Conservation (phyloP, 2,113 vertebrate species). For the Mirounga angustirostris region DNA sequence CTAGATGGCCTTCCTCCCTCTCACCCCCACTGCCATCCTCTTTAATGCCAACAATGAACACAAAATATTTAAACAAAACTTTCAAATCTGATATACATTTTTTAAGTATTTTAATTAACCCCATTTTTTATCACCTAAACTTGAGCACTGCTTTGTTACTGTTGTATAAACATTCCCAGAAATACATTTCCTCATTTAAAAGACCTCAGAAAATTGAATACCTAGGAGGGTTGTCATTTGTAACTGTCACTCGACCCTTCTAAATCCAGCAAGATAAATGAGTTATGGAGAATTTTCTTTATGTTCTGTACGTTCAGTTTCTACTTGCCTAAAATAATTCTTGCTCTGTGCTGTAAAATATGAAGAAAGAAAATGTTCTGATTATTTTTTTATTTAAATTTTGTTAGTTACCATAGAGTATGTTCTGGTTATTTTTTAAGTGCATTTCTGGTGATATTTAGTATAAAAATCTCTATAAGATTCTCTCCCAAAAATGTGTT, state of each 20-base stretch:
- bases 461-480: not conserved
- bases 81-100: conserved; percentile 28
- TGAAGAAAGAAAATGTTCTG: not conserved
- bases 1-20: not conserved
- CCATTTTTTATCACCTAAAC: not conserved
- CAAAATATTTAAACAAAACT: conserved; percentile 18
- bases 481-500: not conserved
- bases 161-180: not conserved
- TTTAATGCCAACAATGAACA: not conserved
- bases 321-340: conserved; percentile 29
- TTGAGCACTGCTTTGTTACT: not conserved
- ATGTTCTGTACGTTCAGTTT: not conserved
- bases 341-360: not conserved
- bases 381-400: not conserved
- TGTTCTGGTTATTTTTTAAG: conserved; percentile 3
- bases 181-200: conserved; percentile 41
- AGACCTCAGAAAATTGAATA: not conserved
- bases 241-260: conserved; percentile 3
- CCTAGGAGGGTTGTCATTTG: conserved; percentile 21
- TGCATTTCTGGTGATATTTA: not conserved
- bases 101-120: not conserved
- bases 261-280: conserved; percentile 18
- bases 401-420: not conserved
- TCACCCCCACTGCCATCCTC: not conserved
- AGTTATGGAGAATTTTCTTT: conserved; percentile 43